Evolutionary conservation across 37 sponge, comb jelly and placozoan genomes (phyloP).

Genomic region (Ianthella basta): DNA sequence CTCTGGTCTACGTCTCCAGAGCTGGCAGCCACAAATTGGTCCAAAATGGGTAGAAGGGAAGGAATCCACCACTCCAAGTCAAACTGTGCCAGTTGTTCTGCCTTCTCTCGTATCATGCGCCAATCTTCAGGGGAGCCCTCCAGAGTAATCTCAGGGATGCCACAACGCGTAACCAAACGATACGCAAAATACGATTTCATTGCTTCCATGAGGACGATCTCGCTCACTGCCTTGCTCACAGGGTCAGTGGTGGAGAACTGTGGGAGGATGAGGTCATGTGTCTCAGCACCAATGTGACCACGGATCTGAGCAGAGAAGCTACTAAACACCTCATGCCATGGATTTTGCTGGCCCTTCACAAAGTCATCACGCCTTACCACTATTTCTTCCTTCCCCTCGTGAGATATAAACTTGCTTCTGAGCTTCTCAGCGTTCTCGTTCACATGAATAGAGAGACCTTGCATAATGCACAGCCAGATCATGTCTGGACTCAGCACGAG

Average conservation of each 20-base stretch:
- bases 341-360: conserved; percentile 52
- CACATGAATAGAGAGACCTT: conserved; percentile 52
- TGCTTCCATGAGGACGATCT: conserved; percentile 58
- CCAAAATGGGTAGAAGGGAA: conserved; percentile 41
- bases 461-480: conserved; percentile 59
- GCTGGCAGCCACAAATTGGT: conserved; percentile 63
- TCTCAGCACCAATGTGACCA: conserved; percentile 41
- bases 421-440: conserved; percentile 64
- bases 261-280: conserved; percentile 44
- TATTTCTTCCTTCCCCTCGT: too few relatives aligned
- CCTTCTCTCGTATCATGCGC: conserved; percentile 50
- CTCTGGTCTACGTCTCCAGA: conserved; percentile 43
- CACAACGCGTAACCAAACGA: conserved; percentile 32
- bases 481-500: conserved; percentile 56
- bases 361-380: conserved; percentile 38
- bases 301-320: conserved; percentile 60
- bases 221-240: conserved; percentile 54
- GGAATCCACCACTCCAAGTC: conserved; percentile 61
- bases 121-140: conserved; percentile 64
- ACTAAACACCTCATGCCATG: conserved; percentile 63
- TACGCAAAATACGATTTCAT: conserved; percentile 60
- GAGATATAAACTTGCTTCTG: too few relatives aligned
- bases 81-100: conserved; percentile 36
- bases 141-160: conserved; percentile 70
- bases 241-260: conserved; percentile 64